Evolutionary conservation across 2,888 invertebrate species (phyloP).

Genomic region (Esperia sulphurella): DNA sequence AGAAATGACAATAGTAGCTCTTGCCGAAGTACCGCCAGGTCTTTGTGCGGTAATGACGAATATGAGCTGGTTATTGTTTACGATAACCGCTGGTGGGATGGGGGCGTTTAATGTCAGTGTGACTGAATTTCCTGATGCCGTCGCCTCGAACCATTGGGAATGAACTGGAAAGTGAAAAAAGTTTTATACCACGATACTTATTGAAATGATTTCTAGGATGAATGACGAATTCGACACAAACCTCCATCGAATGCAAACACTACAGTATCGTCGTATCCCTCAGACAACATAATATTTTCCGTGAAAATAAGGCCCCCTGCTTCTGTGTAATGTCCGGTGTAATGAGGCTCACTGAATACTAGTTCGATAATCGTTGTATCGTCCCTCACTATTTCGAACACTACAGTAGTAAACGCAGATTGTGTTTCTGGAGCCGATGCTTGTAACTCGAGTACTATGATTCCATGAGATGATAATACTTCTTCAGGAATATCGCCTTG

Average conservation of each 20-base stretch:
- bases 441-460: slow-evolving; percentile 28
- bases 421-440: slow-evolving; percentile 27
- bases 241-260: slow-evolving; percentile 27
- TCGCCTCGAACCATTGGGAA: slow-evolving; percentile 22
- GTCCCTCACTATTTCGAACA: slow-evolving; percentile 3
- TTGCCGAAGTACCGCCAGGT: slow-evolving; percentile 15
- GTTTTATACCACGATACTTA: neutral
- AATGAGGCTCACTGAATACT: slow-evolving; percentile 11
- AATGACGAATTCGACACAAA: slow-evolving; percentile 9
- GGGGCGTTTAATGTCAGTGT: slow-evolving; percentile 11
- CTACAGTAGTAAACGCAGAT: slow-evolving; percentile 7
- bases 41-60: slow-evolving; percentile 22
- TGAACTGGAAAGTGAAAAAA: slow-evolving; percentile 14
- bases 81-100: slow-evolving; percentile 22
- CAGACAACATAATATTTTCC: slow-evolving; percentile 14
- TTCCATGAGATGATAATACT: slow-evolving; percentile 21
- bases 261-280: slow-evolving; percentile 24
- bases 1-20: slow-evolving; percentile 23
- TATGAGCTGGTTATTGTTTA: slow-evolving; percentile 22
- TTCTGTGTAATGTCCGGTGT: slow-evolving; percentile 21
- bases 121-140: slow-evolving; percentile 12
- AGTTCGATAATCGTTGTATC: neutral
- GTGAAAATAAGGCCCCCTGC: slow-evolving; percentile 13
- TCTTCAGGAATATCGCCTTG: slow-evolving; percentile 20
- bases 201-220: neutral